Percentiles rank a stretch among this genome's conserved stretches.
These are phyloP conservation scores for Saguinus imperator DNA, from an alignment of 2,113 vertebrate species.

Conservation along the genomic window DNA sequence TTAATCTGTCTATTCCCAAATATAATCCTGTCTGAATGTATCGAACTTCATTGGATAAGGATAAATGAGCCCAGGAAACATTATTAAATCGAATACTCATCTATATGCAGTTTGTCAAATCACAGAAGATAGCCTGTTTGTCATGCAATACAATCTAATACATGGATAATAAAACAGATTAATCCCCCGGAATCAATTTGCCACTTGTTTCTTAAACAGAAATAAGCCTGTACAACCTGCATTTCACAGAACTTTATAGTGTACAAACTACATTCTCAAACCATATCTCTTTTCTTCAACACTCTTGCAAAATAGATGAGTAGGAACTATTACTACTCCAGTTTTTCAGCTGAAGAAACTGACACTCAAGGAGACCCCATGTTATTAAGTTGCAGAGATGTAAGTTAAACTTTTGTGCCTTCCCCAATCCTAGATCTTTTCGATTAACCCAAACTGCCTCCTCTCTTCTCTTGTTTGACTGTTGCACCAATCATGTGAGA, in stretches of 20 bases:
- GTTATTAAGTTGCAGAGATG: background rate
- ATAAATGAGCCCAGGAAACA: slow-evolving; percentile 38
- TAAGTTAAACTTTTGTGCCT: background rate
- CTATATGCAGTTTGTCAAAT: slow-evolving; percentile 23
- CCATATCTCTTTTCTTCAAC: background rate
- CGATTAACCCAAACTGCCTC: background rate
- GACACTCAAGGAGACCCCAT: background rate
- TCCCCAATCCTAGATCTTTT: background rate
- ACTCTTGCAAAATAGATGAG: background rate
- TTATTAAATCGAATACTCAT: slow-evolving; percentile 41
- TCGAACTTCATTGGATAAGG: slow-evolving; percentile 40
- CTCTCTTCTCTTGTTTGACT: background rate
- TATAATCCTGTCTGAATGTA: background rate
- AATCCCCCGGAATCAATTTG: slow-evolving; percentile 17
- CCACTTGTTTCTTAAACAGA: slow-evolving; percentile 33
- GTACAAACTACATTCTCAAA: background rate
- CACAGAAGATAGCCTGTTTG: slow-evolving; percentile 18
- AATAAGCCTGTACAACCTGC: background rate
- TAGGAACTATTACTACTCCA: background rate
- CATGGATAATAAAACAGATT: slow-evolving; percentile 16
- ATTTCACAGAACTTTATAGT: background rate
- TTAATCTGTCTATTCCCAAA: slow-evolving; percentile 25
- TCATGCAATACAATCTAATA: background rate
- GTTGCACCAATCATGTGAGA: background rate
- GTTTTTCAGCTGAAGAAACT: background rate